Conservation (phyloP, 2,888 invertebrate genomes). For the Erannis defoliaria region DNA sequence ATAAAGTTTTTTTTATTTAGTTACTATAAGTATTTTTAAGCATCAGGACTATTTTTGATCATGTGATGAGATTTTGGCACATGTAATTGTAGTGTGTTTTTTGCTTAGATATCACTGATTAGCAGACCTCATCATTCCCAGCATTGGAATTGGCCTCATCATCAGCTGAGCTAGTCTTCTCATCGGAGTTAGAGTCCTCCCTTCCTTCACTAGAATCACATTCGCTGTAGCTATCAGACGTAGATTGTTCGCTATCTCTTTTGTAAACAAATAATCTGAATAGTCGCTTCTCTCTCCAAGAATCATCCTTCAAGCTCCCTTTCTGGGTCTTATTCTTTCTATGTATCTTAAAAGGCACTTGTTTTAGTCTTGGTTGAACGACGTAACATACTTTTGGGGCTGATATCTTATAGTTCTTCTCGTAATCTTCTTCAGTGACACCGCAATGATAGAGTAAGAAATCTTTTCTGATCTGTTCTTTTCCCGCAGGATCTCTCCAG, state of each 20-base stretch:
- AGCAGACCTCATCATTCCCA: constrained; percentile 23
- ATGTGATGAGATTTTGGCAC: not conserved
- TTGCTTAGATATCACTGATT: not conserved
- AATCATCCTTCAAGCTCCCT: constrained; percentile 65
- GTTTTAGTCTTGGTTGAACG: constrained; percentile 68
- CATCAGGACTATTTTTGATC: too few species aligned
- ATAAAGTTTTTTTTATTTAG: not conserved
- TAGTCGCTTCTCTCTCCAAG: constrained; percentile 75
- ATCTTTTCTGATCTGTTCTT: constrained; percentile 78
- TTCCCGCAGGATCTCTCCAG: constrained; percentile 76
- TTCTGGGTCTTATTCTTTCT: constrained; percentile 61
- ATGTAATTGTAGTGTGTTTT: not conserved
- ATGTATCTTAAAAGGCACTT: constrained; percentile 81
- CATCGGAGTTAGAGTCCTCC: constrained; percentile 27
- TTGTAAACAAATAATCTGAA: constrained; percentile 74
- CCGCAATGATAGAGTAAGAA: constrained; percentile 79
- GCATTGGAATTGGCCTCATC: constrained; percentile 18
- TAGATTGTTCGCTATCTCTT: constrained; percentile 73
- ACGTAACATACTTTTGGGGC: constrained; percentile 57
- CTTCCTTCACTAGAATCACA: constrained; percentile 69
- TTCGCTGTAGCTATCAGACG: constrained; percentile 81
- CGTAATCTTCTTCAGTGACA: constrained; percentile 75
- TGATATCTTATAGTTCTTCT: constrained; percentile 64
- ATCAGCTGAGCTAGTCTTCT: constrained; percentile 28
- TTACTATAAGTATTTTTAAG: too few species aligned